These are phyloP conservation scores for Oreotragus oreotragus DNA, from an alignment of 2,113 vertebrate species.

Conservation along the genomic window DNA sequence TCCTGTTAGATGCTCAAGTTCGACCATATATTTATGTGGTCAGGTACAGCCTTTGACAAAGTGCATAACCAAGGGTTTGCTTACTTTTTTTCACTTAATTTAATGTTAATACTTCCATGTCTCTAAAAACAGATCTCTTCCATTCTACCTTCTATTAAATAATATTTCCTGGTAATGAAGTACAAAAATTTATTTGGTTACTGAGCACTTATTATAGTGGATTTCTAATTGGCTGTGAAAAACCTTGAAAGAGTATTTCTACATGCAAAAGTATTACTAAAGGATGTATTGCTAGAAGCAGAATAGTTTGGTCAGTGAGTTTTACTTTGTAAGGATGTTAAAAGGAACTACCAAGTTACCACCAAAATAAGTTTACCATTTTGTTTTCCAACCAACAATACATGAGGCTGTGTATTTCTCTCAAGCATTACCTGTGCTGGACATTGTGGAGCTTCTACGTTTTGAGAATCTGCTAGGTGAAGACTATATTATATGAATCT, in stretches of 20 bases:
- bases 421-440: neutral
- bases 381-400: neutral
- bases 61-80: neutral
- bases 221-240: neutral
- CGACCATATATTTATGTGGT: neutral
- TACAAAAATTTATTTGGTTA: neutral
- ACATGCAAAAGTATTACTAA: neutral
- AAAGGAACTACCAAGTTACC: neutral
- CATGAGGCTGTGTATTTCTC: neutral
- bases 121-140: neutral
- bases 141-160: neutral
- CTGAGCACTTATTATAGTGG: neutral
- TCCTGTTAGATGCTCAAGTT: neutral
- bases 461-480: neutral
- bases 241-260: neutral
- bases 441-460: neutral
- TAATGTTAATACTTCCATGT: neutral
- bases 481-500: neutral
- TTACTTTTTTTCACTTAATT: neutral
- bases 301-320: neutral
- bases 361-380: neutral
- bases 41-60: neutral
- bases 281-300: neutral
- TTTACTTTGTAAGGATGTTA: neutral
- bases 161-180: neutral